Evolutionary conservation across 2,113 vertebrate species (phyloP).

Genomic region (Callionymus lyra): DNA sequence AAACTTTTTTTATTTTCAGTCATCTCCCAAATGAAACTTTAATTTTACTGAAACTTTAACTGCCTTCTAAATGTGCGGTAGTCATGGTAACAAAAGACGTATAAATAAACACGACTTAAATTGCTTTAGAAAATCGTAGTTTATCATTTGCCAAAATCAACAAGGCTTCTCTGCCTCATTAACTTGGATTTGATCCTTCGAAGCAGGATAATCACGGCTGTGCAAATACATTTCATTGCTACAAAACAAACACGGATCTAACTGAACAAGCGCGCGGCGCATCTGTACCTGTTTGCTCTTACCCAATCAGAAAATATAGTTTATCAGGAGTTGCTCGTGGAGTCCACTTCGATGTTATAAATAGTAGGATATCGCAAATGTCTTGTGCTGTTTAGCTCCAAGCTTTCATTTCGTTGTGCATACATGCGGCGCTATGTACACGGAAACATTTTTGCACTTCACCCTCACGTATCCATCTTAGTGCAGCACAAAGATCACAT

Average conservation of each 20-base stretch:
- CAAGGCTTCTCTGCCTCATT: conserved; percentile 38
- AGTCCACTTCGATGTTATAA: neutral
- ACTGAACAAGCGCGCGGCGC: conserved; percentile 47
- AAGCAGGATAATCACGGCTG: conserved; percentile 59
- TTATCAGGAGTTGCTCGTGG: conserved; percentile 28
- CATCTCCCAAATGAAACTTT: no score
- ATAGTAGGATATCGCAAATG: no score
- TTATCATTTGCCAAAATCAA: conserved; percentile 35
- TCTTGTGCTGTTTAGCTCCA: conserved; percentile 11
- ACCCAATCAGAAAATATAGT: conserved; percentile 49
- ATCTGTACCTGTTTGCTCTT: conserved; percentile 50
- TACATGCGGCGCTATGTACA: neutral
- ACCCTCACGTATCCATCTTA: conserved; percentile 1
- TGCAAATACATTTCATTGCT: conserved; percentile 61
- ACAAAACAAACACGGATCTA: conserved; percentile 49
- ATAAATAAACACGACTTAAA: conserved; percentile 1
- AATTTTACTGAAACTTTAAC: no score
- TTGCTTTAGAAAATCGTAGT: conserved; percentile 7
- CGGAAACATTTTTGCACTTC: conserved; percentile 3
- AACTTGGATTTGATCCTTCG: conserved; percentile 62
- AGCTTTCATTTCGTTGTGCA: conserved; percentile 2
- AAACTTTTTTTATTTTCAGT: no score
- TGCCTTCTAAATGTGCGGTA: no score
- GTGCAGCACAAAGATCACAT: conserved; percentile 36
- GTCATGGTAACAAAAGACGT: neutral